Evolutionary conservation across 1,140 invertebrate genomes (phyloP).

Genomic region (Scaptodrosophila lebanonensis): DNA sequence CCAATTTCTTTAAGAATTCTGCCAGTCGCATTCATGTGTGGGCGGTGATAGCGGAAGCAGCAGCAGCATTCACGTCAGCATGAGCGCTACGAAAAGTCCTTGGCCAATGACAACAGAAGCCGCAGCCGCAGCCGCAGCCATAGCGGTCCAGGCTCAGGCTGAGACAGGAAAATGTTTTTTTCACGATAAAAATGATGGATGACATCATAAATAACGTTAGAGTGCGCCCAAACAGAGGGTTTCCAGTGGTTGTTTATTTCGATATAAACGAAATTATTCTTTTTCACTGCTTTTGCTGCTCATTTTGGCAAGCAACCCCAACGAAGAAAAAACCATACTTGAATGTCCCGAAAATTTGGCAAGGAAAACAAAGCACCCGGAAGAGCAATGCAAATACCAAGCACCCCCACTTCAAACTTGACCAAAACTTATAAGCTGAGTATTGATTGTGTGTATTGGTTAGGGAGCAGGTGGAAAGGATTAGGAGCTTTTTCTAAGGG

Average conservation of each 20-base stretch:
- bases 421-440: slow-evolving; percentile 27
- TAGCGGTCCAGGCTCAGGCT: slow-evolving; percentile 54
- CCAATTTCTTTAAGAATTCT: slow-evolving; percentile 66
- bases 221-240: slow-evolving; percentile 73
- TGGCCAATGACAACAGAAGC: slow-evolving; percentile 57
- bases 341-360: slow-evolving; percentile 43
- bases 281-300: slow-evolving; percentile 42
- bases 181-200: slow-evolving; percentile 77
- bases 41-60: slow-evolving; percentile 1
- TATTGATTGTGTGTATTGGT: slow-evolving; percentile 43
- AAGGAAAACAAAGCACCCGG: slow-evolving; percentile 32
- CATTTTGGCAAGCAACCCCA: slow-evolving; percentile 47
- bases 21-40: slow-evolving; percentile 50
- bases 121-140: slow-evolving; percentile 13
- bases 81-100: slow-evolving; percentile 72
- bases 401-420: slow-evolving; percentile 33
- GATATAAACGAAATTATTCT: slow-evolving; percentile 76
- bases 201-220: slow-evolving; percentile 77
- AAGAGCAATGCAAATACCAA: slow-evolving; percentile 57
- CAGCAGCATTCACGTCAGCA: slow-evolving; percentile 45
- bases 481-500: slow-evolving; percentile 12
- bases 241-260: slow-evolving; percentile 77
- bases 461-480: slow-evolving; percentile 21
- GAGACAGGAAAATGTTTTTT: slow-evolving; percentile 77
- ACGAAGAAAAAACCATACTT: slow-evolving; percentile 51